A percentile compares a stretch with the other conserved stretches of the same genome.
These are phyloP conservation scores for Neocrepidodera transversa DNA, from an alignment of 2,888 invertebrate species.

Conservation along the genomic window DNA sequence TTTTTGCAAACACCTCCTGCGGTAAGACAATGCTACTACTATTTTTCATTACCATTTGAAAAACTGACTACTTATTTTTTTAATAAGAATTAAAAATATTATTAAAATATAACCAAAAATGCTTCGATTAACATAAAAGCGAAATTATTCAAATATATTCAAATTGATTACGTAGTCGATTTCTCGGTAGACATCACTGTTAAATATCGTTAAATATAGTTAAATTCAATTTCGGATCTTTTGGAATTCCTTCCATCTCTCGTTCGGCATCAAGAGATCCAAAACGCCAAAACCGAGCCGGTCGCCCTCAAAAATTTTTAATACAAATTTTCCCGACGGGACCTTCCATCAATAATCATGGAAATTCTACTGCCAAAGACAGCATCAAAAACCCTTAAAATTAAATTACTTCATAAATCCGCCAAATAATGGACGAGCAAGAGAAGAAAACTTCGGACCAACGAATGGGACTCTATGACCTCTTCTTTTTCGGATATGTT, in stretches of 20 bases:
- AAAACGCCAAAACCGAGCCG: constrained; percentile 5
- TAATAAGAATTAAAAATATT: too few relatives aligned
- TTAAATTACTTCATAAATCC: constrained; percentile 36
- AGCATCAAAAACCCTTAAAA: constrained; percentile 34
- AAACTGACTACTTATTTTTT: too few relatives aligned
- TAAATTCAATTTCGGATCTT: constrained; percentile 24
- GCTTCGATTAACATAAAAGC: too few relatives aligned
- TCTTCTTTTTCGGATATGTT: constrained; percentile 8
- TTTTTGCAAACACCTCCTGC: too few relatives aligned
- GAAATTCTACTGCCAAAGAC: constrained; percentile 30
- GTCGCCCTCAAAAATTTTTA: constrained; percentile 18
- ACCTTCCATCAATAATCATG: constrained; percentile 34
- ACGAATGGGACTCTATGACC: constrained; percentile 16
- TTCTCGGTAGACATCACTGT: constrained; percentile 22
- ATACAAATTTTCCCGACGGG: constrained; percentile 30
- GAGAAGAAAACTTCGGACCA: constrained; percentile 17
- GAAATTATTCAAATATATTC: constrained; percentile 12
- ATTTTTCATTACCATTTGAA: too few relatives aligned
- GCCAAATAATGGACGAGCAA: constrained; percentile 29
- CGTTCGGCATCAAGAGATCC: constrained; percentile 10
- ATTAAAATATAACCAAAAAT: too few relatives aligned
- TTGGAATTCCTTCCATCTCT: constrained; percentile 4
- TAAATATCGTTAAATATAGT: constrained; percentile 26
- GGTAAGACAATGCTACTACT: too few relatives aligned
- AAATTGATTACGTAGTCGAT: constrained; percentile 9